A percentile compares a stretch with the other conserved stretches of the same genome.
These are phyloP conservation scores for Halyomorpha halys DNA, from an alignment of 1,140 invertebrate genomes.

Conservation along the genomic window DNA sequence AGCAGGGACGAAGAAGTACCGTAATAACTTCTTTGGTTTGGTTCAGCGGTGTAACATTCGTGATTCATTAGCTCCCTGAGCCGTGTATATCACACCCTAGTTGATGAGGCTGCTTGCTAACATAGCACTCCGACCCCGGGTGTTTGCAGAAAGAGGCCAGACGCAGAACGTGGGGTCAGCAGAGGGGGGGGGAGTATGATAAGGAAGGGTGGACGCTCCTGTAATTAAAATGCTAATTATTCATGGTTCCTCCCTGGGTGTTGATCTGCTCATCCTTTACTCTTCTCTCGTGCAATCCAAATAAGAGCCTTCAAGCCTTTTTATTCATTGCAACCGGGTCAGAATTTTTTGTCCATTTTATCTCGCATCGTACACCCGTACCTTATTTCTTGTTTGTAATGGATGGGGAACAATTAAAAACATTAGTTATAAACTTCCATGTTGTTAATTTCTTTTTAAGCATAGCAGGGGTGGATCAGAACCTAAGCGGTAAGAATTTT, in stretches of 20 bases:
- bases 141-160: neutral
- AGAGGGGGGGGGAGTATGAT: neutral
- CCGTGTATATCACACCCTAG: too few species aligned
- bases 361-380: neutral
- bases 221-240: conserved; percentile 18
- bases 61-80: too few species aligned
- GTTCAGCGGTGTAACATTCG: too few species aligned
- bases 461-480: too few species aligned
- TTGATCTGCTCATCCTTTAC: conserved; percentile 5
- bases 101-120: too few species aligned
- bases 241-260: neutral
- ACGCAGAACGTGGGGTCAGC: neutral
- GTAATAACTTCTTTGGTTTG: too few species aligned
- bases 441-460: too few species aligned
- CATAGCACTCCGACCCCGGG: too few species aligned
- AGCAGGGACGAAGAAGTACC: too few species aligned
- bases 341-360: neutral
- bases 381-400: neutral
- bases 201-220: neutral
- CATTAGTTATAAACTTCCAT: too few species aligned
- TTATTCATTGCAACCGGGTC: neutral
- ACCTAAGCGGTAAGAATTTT: too few species aligned
- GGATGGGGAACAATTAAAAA: too few species aligned
- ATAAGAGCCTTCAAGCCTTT: neutral
- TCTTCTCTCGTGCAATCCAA: neutral